phyloP scores from a whole-genome alignment of 2,113 vertebrate species.

The Perccottus glenii region DNA sequence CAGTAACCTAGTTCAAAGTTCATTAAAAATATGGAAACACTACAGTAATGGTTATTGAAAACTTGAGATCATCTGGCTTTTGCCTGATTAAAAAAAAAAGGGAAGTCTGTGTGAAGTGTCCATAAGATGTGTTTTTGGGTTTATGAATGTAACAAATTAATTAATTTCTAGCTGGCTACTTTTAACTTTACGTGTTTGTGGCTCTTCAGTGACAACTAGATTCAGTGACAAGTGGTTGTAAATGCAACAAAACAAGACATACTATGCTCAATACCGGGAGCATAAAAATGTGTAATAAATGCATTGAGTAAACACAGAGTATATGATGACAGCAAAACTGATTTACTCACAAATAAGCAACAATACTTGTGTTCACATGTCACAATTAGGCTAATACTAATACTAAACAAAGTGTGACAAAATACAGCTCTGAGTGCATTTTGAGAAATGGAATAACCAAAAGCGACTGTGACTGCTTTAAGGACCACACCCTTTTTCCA shows the following conservation, averaged over 20 bases:
- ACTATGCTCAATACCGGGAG: background rate
- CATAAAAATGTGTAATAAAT: background rate
- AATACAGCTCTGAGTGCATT: no score
- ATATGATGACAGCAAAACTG: background rate
- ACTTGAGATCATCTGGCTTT: no score
- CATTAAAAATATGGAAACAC: no score
- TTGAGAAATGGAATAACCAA: background rate
- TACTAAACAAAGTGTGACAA: no score
- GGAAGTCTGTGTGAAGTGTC: no score
- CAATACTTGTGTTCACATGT: conserved; percentile 18
- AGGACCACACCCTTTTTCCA: conserved; percentile 28
- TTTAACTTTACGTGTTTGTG: no score
- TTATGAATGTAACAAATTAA: no score
- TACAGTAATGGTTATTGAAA: no score
- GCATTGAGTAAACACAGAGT: background rate
- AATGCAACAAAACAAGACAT: background rate
- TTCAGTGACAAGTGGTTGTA: background rate
- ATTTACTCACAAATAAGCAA: conserved; percentile 20
- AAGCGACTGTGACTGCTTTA: conserved; percentile 6
- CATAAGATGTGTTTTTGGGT: no score
- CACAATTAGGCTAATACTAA: background rate
- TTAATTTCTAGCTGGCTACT: no score
- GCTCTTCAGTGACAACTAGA: background rate
- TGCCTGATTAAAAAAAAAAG: no score
- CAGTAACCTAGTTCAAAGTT: no score